These are phyloP conservation scores for Lepisosteus oculatus DNA, from an alignment of 2,113 vertebrate genomes.

Conservation along the genomic window DNA sequence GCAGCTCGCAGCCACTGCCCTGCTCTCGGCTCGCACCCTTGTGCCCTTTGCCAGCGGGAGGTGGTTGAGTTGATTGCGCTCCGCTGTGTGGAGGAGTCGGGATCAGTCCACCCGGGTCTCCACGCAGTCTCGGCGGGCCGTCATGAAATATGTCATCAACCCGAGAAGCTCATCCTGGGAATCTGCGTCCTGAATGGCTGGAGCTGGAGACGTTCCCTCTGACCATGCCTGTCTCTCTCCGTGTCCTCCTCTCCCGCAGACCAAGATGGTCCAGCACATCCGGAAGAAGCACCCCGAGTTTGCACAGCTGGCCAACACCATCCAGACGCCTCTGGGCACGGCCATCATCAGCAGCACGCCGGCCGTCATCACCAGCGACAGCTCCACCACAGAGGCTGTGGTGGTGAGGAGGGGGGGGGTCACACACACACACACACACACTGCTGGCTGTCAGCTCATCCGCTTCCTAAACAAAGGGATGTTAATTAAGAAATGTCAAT, in stretches of 20 bases:
- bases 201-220: not conserved
- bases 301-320: slow-evolving; percentile 74
- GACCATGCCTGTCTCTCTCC: not conserved
- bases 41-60: too few relatives aligned
- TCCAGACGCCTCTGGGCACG: slow-evolving; percentile 74
- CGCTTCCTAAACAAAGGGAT: too few relatives aligned
- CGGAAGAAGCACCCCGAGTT: slow-evolving; percentile 94
- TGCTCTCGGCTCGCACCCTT: too few relatives aligned
- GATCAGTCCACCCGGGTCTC: too few relatives aligned
- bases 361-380: slow-evolving; percentile 78
- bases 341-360: slow-evolving; percentile 84
- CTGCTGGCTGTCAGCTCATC: not conserved
- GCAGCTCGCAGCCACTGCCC: too few relatives aligned
- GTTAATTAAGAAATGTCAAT: too few relatives aligned
- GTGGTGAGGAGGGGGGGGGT: slow-evolving; percentile 82
- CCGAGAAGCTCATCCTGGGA: too few relatives aligned
- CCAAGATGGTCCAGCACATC: slow-evolving; percentile 98
- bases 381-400: slow-evolving; percentile 78
- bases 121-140: too few relatives aligned
- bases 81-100: too few relatives aligned
- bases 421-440: not conserved
- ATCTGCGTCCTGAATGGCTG: too few relatives aligned
- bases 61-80: too few relatives aligned
- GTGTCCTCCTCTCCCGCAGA: slow-evolving; percentile 57
- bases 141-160: too few relatives aligned